phyloP scores from a whole-genome alignment of 2,113 vertebrate genomes.

The Heterochromis multidens region DNA sequence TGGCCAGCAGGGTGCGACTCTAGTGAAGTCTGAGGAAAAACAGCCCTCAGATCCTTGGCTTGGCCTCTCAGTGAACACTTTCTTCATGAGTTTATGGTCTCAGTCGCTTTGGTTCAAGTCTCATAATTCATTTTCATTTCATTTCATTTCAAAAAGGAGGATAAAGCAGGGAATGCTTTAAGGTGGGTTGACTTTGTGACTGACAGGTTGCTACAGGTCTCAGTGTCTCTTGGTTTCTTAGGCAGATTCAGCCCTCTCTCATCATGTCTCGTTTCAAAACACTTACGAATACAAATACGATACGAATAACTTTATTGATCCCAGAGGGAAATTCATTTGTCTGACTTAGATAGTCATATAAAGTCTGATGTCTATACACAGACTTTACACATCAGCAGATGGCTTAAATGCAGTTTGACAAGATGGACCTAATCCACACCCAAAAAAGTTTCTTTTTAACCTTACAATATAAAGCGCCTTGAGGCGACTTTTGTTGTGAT shows the following conservation, averaged over 20 bases:
- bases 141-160: too few relatives aligned
- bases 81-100: neutral
- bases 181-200: neutral
- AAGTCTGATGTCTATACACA: rapidly evolving
- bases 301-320: too few relatives aligned
- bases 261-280: neutral
- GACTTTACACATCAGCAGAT: neutral
- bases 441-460: neutral
- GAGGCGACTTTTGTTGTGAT: too few relatives aligned
- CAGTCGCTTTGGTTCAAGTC: neutral
- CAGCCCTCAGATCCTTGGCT: neutral
- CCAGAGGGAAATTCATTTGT: too few relatives aligned
- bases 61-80: neutral
- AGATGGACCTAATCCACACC: neutral
- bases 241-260: neutral
- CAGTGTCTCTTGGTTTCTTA: neutral
- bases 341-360: too few relatives aligned
- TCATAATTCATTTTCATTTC: too few relatives aligned
- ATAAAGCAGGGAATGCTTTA: neutral
- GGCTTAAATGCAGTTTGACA: neutral
- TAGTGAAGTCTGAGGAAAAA: neutral
- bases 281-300: too few relatives aligned
- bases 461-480: too few relatives aligned
- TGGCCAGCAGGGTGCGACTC: neutral
- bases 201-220: neutral